Percentiles rank a stretch among this genome's conserved stretches.
These are phyloP conservation scores for Tichodroma muraria DNA, from an alignment of 2,113 vertebrate species.

Conservation along the genomic window DNA sequence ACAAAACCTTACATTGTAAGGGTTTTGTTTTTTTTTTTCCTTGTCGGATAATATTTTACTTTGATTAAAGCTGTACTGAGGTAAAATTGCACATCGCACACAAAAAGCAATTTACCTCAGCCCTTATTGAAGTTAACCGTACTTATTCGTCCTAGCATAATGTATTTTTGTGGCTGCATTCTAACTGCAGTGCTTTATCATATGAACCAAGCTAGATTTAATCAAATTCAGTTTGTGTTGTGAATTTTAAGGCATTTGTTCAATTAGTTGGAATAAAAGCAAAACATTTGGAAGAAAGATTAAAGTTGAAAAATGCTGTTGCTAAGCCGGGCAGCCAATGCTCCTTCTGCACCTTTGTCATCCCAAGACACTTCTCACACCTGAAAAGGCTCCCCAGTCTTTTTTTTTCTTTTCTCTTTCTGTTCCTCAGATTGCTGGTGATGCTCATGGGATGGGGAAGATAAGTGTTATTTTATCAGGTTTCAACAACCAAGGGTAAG, in stretches of 20 bases:
- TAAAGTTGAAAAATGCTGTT: background rate
- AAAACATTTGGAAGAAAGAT: constrained; percentile 15
- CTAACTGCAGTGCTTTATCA: constrained; percentile 55
- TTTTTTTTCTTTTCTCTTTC: background rate
- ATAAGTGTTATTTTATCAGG: background rate
- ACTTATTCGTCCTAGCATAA: constrained; percentile 48
- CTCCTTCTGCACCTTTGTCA: constrained; percentile 15
- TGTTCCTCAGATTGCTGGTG: background rate
- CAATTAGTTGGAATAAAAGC: constrained; percentile 58
- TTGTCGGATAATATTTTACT: constrained; percentile 44
- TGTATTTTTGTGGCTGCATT: constrained; percentile 39
- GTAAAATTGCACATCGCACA: constrained; percentile 26
- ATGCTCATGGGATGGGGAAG: background rate
- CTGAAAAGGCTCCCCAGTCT: background rate
- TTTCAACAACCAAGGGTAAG: background rate
- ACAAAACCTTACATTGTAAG: constrained; percentile 35
- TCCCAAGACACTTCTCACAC: background rate
- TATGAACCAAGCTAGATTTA: constrained; percentile 55
- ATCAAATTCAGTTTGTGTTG: constrained; percentile 54
- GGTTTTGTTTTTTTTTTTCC: rapidly evolving
- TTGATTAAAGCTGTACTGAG: constrained; percentile 65
- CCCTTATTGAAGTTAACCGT: constrained; percentile 45
- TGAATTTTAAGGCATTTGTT: constrained; percentile 57
- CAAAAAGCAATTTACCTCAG: constrained; percentile 63
- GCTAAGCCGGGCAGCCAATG: background rate